Conservation (phyloP, 2,797 vertebrate species). For the Dendrocincla tyrannina region DNA sequence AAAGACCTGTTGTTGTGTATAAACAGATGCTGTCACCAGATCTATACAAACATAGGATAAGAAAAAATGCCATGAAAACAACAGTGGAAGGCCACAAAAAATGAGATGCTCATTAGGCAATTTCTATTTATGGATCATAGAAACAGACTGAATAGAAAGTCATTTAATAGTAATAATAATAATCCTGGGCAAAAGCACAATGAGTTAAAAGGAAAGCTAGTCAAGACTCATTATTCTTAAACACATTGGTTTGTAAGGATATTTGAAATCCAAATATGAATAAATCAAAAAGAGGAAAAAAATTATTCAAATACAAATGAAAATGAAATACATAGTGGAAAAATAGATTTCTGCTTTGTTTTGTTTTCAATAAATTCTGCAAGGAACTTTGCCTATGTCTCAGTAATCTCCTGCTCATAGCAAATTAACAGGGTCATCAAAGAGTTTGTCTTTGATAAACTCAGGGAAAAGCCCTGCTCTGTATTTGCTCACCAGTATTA, state of each 20-base stretch:
- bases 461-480: background rate
- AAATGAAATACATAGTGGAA: background rate
- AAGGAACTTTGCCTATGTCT: background rate
- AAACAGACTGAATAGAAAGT: background rate
- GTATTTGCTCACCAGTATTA: background rate
- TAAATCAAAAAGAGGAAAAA: background rate
- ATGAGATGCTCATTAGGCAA: background rate
- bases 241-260: background rate
- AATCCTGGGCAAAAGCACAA: background rate
- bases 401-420: background rate
- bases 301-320: background rate
- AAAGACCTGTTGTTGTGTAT: background rate
- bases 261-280: background rate
- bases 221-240: conserved; percentile 25
- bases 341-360: background rate
- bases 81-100: background rate
- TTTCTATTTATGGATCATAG: conserved; percentile 14
- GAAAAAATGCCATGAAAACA: background rate
- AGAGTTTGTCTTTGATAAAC: background rate
- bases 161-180: background rate
- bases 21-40: background rate
- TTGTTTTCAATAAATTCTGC: background rate
- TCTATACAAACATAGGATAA: background rate
- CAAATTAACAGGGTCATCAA: background rate
- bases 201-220: conserved; percentile 8